These are phyloP conservation scores for Zhuqinia jingwanae DNA, from an alignment of 2,888 invertebrate genomes.

Conservation along the genomic window DNA sequence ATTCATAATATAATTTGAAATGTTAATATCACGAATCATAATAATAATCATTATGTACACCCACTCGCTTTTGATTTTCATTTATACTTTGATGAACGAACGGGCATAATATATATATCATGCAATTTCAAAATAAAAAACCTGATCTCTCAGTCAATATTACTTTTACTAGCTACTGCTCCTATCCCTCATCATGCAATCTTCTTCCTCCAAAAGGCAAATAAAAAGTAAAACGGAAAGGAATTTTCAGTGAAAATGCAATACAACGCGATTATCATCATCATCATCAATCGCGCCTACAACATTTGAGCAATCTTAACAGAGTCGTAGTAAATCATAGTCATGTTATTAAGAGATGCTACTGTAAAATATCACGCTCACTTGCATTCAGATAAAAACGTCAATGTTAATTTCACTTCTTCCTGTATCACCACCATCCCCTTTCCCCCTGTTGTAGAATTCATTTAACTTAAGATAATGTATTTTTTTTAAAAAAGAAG, in stretches of 20 bases:
- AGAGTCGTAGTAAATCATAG: no score
- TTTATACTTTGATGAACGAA: not conserved
- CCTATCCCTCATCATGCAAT: constrained; percentile 64
- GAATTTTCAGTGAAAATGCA: constrained; percentile 61
- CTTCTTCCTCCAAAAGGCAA: constrained; percentile 51
- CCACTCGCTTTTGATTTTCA: constrained; percentile 57
- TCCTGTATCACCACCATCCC: constrained; percentile 18
- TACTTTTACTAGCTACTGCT: not conserved
- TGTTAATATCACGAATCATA: not conserved
- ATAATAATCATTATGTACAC: constrained; percentile 6
- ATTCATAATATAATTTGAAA: not conserved
- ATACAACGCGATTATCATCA: constrained; percentile 25
- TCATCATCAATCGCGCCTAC: not conserved
- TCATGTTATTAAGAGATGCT: not conserved
- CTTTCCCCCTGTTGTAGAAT: no score
- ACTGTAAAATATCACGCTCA: constrained; percentile 55
- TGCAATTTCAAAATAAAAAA: constrained; percentile 34
- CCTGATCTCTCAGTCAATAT: constrained; percentile 31
- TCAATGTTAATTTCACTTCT: constrained; percentile 46
- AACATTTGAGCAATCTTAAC: no score
- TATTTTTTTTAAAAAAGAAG: not conserved
- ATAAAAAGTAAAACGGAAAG: constrained; percentile 69
- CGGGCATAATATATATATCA: not conserved
- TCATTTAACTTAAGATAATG: no score
- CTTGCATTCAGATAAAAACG: constrained; percentile 5